Evolutionary conservation across 1,140 invertebrate genomes (phyloP).

Genomic region (Carcinoscorpius rotundicauda): DNA sequence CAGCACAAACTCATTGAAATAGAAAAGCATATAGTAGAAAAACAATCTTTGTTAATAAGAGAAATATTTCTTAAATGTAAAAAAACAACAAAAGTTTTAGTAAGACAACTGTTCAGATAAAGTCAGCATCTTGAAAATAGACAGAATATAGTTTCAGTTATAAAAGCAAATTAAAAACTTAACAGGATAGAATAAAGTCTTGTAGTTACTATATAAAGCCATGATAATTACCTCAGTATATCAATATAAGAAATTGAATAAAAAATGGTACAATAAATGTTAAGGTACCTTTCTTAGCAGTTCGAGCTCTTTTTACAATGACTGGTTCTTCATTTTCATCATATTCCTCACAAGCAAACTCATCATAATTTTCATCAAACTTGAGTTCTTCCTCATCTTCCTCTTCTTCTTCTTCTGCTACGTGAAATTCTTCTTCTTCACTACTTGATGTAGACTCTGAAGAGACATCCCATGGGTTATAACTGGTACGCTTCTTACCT

Average conservation of each 20-base stretch:
- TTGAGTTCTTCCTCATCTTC: constrained; percentile 23
- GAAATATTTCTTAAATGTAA: too few relatives aligned
- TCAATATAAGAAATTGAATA: too few relatives aligned
- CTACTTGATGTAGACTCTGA: constrained; percentile 11
- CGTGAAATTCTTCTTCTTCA: constrained; percentile 12
- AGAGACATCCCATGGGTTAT: constrained; percentile 17
- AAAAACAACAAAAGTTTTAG: too few relatives aligned
- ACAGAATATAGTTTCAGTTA: too few relatives aligned
- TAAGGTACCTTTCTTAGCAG: constrained; percentile 45
- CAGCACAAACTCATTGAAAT: too few relatives aligned
- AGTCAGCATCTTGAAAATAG: too few relatives aligned
- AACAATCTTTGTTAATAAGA: too few relatives aligned
- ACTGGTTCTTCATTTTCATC: constrained; percentile 36
- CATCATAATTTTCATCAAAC: constrained; percentile 26
- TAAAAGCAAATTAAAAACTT: too few relatives aligned
- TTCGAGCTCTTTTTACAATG: constrained; percentile 46
- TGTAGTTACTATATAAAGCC: not conserved
- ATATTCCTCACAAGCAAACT: constrained; percentile 28
- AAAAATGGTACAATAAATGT: constrained; percentile 16
- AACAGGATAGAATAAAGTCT: too few relatives aligned
- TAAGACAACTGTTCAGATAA: too few relatives aligned
- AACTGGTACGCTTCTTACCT: constrained; percentile 5
- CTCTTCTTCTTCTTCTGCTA: constrained; percentile 17
- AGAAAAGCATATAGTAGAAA: too few relatives aligned
- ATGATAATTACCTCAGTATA: not conserved